Evolutionary conservation across 1,140 invertebrate species (phyloP), one percentile per base, ranked within the genome.

Genomic region (Dysdera silvatica): DNA sequence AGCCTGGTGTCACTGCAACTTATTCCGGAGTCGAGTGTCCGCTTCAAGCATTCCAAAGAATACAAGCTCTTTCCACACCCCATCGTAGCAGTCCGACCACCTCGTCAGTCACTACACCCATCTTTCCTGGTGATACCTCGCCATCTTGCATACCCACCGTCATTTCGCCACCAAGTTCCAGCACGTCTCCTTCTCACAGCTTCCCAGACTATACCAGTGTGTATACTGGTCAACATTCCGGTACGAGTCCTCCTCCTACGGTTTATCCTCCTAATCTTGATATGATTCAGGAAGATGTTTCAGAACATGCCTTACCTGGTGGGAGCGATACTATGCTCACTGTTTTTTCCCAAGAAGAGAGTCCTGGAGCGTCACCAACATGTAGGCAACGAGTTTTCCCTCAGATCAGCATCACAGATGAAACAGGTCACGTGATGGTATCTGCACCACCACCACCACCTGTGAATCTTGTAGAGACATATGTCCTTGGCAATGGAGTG

Each of bases 371-470:
- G 8, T 57, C 61, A 61, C 61, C 55, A 68, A 28, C 71, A 67
- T 31, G 76, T 76, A 71, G 47, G 24, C 40, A 54, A 16, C 59
- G 51, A 48, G 51, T 49, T 14, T 61, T 57, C 45, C 90, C 91
- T 0, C 89, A 92, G 76, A 95, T 95, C 66, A 91, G 88, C 68
- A 82, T 94, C 4, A 94, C 91, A 0, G 91, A 95, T 74, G 89
- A 89, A 61, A 78, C 87, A 33, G 88, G 88, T n/a, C 35, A 61
- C 26, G 54, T 66, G 1, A 61, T 29, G 12, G 55, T 65, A 26
- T 40, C 47, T 29, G 41, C 62, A n/a, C 23, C 53, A 16, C 37
- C 23, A 8, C 40, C 23, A 18, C 23, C n/a, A 18, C 40, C 40
- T 8, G n/a, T n/a, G n/a, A n/a, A n/a, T n/a, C n/a, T n/a, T n/a